A percentile compares a stretch with the other conserved stretches of the same genome.
Evolutionary conservation across 2,888 invertebrate species (phyloP).

Genomic region (Falcaria lacertinaria): DNA sequence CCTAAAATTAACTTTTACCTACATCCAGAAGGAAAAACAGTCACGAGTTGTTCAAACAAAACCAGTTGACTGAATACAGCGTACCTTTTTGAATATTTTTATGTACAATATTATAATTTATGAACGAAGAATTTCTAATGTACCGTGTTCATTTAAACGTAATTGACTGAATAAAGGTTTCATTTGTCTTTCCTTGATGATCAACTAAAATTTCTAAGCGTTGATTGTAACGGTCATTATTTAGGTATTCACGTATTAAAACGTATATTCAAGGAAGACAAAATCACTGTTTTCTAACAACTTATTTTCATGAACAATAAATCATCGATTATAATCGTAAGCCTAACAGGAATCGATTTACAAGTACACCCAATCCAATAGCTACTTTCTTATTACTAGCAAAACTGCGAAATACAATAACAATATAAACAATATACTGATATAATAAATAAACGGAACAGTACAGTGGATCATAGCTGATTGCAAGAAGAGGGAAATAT

Average conservation of each 20-base stretch:
- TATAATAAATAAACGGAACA: slow-evolving; percentile 1
- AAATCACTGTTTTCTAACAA: no score
- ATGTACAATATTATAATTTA: background rate
- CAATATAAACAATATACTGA: background rate
- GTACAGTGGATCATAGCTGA: slow-evolving; percentile 1
- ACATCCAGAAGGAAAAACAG: no score
- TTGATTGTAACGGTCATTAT: background rate
- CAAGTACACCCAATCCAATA: no score
- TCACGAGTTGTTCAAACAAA: background rate
- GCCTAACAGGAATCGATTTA: no score
- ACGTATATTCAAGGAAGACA: no score
- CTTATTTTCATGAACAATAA: no score
- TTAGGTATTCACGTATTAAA: no score
- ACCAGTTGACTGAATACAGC: background rate
- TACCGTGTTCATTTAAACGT: background rate
- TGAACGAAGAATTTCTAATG: background rate
- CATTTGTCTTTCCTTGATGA: background rate
- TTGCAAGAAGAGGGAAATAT: background rate
- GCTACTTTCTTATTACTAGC: background rate
- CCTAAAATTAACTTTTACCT: no score
- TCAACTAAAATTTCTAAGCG: background rate
- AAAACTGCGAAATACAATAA: background rate
- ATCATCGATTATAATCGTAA: no score
- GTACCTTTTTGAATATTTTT: background rate
- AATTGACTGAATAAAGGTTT: background rate